These are phyloP conservation scores for Scaptomyza polygonia DNA, from an alignment of 2,888 invertebrate genomes.

Conservation along the genomic window DNA sequence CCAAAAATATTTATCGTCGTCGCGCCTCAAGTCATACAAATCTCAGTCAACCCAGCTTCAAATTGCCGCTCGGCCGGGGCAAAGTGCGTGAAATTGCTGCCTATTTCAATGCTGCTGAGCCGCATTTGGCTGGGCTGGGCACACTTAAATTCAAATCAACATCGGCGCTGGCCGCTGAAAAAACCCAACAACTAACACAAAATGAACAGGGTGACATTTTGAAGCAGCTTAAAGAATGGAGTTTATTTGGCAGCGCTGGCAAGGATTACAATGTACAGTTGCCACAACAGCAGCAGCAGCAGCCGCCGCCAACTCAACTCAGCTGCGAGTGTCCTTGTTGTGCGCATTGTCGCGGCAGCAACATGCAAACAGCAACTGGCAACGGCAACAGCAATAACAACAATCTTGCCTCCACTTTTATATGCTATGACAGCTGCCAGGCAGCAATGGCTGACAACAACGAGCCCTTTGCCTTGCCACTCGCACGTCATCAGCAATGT, in stretches of 20 bases:
- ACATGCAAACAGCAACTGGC: slow-evolving; percentile 11
- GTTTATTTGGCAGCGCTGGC: slow-evolving; percentile 81
- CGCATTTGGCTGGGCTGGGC: slow-evolving; percentile 47
- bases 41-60: slow-evolving; percentile 63
- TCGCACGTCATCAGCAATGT: slow-evolving; percentile 64
- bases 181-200: slow-evolving; percentile 64
- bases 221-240: slow-evolving; percentile 84
- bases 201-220: slow-evolving; percentile 80
- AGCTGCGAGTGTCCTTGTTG: slow-evolving; percentile 80
- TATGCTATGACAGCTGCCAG: slow-evolving; percentile 68
- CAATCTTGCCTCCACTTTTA: slow-evolving; percentile 53
- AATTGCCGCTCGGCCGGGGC: slow-evolving; percentile 85
- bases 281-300: slow-evolving; percentile 23
- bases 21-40: slow-evolving; percentile 63
- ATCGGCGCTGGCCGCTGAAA: slow-evolving; percentile 56
- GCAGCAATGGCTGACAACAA: slow-evolving; percentile 27
- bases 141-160: slow-evolving; percentile 68
- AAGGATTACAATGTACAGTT: slow-evolving; percentile 73
- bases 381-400: slow-evolving; percentile 19
- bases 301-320: slow-evolving; percentile 26
- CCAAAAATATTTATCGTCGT: slow-evolving; percentile 18
- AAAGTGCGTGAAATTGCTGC: slow-evolving; percentile 89
- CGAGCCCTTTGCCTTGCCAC: slow-evolving; percentile 15
- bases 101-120: slow-evolving; percentile 86
- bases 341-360: slow-evolving; percentile 62